Evolutionary conservation across 2,888 invertebrate species (phyloP), one percentile per base, ranked within the genome.

Genomic region (Mythimna impura): DNA sequence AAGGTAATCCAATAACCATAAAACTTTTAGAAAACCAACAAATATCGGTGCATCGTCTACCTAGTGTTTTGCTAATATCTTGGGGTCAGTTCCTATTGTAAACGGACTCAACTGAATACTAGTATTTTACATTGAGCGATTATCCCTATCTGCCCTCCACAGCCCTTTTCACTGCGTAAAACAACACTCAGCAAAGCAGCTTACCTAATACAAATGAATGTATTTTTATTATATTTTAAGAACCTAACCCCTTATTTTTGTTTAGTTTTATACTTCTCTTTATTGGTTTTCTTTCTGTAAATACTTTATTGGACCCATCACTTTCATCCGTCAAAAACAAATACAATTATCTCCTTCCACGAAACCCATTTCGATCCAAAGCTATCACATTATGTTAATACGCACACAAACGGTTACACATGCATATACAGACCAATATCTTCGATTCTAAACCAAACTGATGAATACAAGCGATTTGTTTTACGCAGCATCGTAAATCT

Each of bases 401-500:
- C 40, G 20, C 25, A 52, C 78, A 54, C 50, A 73, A 47, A 62
- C 22, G 50, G 14, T 52, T 34, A 69, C 54, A 75, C 52, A 75
- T 67, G 66, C 50, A 74, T 75, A 75, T 65, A 75, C 75, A 20
- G 22, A 61, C 54, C 75, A 47, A 75, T 80, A 75, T 70, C 66
- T 40, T 10, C 12, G 65, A 68, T 50, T 73, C 73, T 78, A 66
- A 66, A 58, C 68, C 74, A 22, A 69, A 70, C 66, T 79, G 73
- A 79, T 78, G 80, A 79, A 78, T 79, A 74, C 74, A 79, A 36
- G 70, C 69, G 57, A 68, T 80, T 80, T 43, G 76, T 78, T 83
- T 83, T 83, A 83, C 81, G 76, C 75, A n/a, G 43, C 55, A 50
- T 76, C 81, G 68, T 83, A 83, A 83, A 83, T 78, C 83, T 73